Conservation (phyloP, 1,140 invertebrate genomes). For the Rhizoglyphus robini region DNA sequence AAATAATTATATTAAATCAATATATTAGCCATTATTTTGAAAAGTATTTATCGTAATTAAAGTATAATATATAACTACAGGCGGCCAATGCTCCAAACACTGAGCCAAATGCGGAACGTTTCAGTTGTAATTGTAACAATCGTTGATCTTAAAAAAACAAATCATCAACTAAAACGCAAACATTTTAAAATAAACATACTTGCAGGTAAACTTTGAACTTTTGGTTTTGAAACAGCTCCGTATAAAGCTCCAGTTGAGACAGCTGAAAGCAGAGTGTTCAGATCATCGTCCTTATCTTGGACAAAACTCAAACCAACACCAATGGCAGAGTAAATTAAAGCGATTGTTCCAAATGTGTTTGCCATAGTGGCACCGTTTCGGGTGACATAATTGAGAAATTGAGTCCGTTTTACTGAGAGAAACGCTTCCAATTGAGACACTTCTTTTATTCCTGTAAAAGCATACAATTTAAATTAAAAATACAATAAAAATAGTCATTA, state of each 20-base stretch:
- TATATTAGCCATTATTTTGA: no score
- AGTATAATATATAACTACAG: neutral
- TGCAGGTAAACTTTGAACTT: neutral
- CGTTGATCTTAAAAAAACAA: neutral
- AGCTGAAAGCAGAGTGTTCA: conserved; percentile 72
- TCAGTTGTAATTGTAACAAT: conserved; percentile 8
- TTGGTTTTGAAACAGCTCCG: conserved; percentile 19
- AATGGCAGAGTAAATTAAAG: conserved; percentile 23
- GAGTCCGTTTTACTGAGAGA: conserved; percentile 75
- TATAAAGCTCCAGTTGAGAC: conserved; percentile 74
- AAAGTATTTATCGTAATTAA: conserved; percentile 20
- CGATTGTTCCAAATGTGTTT: conserved; percentile 70
- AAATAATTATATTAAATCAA: no score
- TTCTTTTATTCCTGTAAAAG: conserved; percentile 55
- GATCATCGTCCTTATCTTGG: conserved; percentile 67
- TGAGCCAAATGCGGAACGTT: conserved; percentile 10
- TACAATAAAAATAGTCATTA: neutral
- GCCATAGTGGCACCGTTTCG: conserved; percentile 80
- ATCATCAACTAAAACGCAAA: neutral
- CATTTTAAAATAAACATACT: neutral
- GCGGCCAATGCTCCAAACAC: conserved; percentile 11
- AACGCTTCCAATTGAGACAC: conserved; percentile 65
- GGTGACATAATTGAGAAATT: conserved; percentile 83
- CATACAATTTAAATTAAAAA: neutral
- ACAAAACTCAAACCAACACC: conserved; percentile 42